Percentiles rank a stretch among this genome's conserved stretches.
These are phyloP conservation scores for Eilema caniola DNA, from an alignment of 2,888 invertebrate genomes.

Conservation along the genomic window DNA sequence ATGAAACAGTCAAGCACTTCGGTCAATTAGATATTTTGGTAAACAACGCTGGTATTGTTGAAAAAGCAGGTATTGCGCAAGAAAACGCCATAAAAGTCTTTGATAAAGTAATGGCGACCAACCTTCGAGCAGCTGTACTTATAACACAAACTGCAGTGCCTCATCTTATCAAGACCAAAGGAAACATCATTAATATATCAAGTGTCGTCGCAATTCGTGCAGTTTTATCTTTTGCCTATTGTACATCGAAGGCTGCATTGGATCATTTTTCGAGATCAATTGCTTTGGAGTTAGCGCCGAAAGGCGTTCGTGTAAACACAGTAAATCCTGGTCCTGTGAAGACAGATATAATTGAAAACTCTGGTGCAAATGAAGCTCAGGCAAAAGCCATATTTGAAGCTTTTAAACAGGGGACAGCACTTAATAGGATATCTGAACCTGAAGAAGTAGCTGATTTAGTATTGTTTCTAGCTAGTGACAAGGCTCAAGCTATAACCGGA, in stretches of 20 bases:
- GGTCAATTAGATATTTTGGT: slow-evolving; percentile 33
- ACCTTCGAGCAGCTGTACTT: slow-evolving; percentile 28
- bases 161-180: slow-evolving; percentile 45
- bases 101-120: slow-evolving; percentile 27
- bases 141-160: slow-evolving; percentile 41
- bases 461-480: slow-evolving; percentile 19
- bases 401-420: slow-evolving; percentile 2
- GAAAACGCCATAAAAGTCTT: slow-evolving; percentile 24
- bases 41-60: slow-evolving; percentile 35
- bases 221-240: slow-evolving; percentile 25
- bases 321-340: slow-evolving; percentile 18
- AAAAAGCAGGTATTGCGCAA: slow-evolving; percentile 5
- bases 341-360: slow-evolving; percentile 15
- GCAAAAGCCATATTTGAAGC: background rate
- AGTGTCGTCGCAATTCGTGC: slow-evolving; percentile 22
- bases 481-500: slow-evolving; percentile 21
- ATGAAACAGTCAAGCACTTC: slow-evolving; percentile 17
- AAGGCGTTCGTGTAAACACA: slow-evolving; percentile 21
- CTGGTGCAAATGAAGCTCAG: slow-evolving; percentile 2
- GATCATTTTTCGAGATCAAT: slow-evolving; percentile 21
- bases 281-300: slow-evolving; percentile 15
- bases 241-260: slow-evolving; percentile 21
- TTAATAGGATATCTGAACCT: slow-evolving; percentile 19
- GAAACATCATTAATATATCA: slow-evolving; percentile 91
- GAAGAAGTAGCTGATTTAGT: slow-evolving; percentile 20